Conservation (phyloP, 2,888 invertebrate species). For the Apotomis capreana region DNA sequence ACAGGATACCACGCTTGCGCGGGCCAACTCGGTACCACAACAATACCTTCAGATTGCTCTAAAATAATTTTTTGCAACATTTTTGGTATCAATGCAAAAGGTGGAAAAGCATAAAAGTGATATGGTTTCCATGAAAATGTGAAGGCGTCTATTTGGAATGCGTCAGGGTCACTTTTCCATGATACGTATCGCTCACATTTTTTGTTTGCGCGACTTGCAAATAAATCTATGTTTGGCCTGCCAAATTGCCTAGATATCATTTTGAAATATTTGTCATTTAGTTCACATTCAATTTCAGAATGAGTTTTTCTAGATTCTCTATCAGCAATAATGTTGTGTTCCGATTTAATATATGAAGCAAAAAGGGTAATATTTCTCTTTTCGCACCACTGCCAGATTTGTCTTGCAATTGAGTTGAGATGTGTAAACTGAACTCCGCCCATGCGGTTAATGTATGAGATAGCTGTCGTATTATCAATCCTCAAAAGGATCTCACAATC, state of each 20-base stretch:
- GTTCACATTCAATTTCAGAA: conserved; percentile 28
- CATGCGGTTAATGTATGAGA: too few relatives aligned
- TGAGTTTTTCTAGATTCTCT: conserved; percentile 1
- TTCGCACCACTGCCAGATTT: too few relatives aligned
- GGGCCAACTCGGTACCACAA: too few relatives aligned
- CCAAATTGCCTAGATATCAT: background rate
- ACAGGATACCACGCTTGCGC: too few relatives aligned
- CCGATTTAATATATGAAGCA: too few relatives aligned
- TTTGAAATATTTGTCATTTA: background rate
- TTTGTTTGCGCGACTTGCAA: conserved; percentile 27
- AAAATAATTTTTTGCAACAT: too few relatives aligned
- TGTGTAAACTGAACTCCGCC: too few relatives aligned
- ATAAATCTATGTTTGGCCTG: conserved; percentile 14
- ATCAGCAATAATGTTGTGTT: conserved; percentile 26
- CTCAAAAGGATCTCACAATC: conserved; percentile 23
- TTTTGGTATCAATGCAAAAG: too few relatives aligned
- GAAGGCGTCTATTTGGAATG: conserved; percentile 29
- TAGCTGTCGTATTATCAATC: conserved; percentile 37
- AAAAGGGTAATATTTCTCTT: too few relatives aligned
- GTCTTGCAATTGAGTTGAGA: too few relatives aligned
- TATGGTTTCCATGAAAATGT: conserved; percentile 32
- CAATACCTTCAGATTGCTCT: too few relatives aligned
- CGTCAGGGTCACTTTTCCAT: too few relatives aligned
- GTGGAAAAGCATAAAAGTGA: conserved; percentile 42
- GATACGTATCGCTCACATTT: conserved; percentile 1